Base-by-base conservation (phyloP, 2,113 vertebrate genomes). In the Gymnorhina tibicen region DNA sequence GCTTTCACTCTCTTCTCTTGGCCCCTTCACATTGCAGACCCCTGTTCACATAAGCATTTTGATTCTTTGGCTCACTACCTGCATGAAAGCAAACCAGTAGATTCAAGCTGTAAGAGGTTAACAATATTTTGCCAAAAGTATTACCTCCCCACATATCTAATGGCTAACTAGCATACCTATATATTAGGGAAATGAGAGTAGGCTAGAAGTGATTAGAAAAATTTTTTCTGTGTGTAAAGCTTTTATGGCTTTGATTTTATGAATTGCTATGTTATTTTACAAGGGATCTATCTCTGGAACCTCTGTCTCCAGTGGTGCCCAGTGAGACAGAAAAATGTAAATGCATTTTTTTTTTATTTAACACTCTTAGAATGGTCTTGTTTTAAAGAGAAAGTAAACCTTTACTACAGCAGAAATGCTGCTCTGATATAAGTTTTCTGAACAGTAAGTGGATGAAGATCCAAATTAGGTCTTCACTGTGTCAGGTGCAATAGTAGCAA, bases 391-490 rank as follows among this genome's bases (percentile, higher is more conserved):
- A 91, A 75, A 33, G 11, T 7, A 80, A 94, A 70, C 23, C 11
- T 67, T 88, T 59, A 37, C 39, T 85, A 20, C 15, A 50, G 37
- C 28, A 88, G 55, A 93, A 87, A 66, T 80, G 11, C 37, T 93
- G 4, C 19, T 73, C 42, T 82, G 22, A 20, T 83, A 8, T 4
- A 91, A 56, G 19, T 60, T 90, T 91, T 80, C 42, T 94, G 82
- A 96, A 47, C 19, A 70, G 22, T 67, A 67, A 84, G 81, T 67
- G 30, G 72, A 90, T 94, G 68, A 88, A 84, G 41, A 18, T 86
- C 50, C 52, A 92, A 85, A 97, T 95, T 84, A 88, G 39, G 68
- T 93, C 89, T 92, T 94, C 64, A 70, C 35, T 64, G 47, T 93
- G 90, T 93, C 93, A 93, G 56, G 56, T 92, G 60, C 37, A 87